Evolutionary conservation across 2,888 invertebrate species (phyloP).

Genomic region (Labia minor): DNA sequence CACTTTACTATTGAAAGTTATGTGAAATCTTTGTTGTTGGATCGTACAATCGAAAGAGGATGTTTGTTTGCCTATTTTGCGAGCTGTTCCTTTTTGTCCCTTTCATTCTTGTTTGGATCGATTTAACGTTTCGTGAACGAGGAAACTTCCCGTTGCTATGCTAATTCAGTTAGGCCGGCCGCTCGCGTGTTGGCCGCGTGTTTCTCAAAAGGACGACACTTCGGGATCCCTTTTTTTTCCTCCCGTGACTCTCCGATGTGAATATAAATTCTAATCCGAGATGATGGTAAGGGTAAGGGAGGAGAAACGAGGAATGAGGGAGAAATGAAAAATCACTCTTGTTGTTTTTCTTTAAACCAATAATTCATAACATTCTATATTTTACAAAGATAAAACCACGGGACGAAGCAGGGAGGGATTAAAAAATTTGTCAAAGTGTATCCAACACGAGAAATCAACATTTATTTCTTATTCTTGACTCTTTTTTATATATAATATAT

Average conservation of each 20-base stretch:
- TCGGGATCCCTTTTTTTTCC: not conserved
- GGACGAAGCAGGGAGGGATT: not conserved
- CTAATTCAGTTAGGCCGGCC: too few relatives aligned
- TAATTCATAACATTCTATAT: not conserved
- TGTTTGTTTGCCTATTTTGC: too few relatives aligned
- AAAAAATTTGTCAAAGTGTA: not conserved
- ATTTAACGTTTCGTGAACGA: too few relatives aligned
- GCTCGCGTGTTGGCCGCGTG: not conserved
- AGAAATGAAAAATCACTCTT: not conserved
- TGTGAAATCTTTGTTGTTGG: too few relatives aligned
- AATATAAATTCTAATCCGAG: not conserved
- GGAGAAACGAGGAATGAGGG: not conserved
- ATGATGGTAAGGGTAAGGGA: not conserved
- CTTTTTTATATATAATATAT: too few relatives aligned
- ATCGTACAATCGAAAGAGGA: too few relatives aligned
- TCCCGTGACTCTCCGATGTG: not conserved
- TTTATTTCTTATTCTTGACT: not conserved
- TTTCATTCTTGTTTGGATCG: too few relatives aligned
- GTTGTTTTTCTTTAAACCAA: not conserved
- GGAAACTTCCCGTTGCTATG: too few relatives aligned
- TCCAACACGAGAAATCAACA: not conserved
- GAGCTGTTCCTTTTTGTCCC: too few relatives aligned
- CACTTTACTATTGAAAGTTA: too few relatives aligned
- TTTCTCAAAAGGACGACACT: constrained; percentile 3
- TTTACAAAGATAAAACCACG: too few relatives aligned